These are phyloP conservation scores for Cyrtodaria siliqua DNA, from an alignment of 2,888 invertebrate species.

Conservation along the genomic window DNA sequence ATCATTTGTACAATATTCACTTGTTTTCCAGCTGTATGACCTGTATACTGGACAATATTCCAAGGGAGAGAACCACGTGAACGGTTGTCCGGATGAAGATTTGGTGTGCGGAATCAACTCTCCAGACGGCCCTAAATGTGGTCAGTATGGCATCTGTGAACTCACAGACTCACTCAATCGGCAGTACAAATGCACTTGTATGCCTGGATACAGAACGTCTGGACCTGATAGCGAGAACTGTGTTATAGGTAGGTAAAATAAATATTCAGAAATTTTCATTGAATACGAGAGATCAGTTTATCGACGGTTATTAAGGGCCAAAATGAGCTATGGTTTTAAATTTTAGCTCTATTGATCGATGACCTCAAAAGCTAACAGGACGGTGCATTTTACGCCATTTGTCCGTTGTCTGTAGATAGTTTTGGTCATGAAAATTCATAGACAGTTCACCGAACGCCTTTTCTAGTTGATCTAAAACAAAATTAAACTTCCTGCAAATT, in stretches of 20 bases:
- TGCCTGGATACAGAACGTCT: conserved; percentile 91
- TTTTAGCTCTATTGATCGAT: too few relatives aligned
- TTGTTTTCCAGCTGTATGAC: conserved; percentile 98
- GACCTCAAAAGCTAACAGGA: too few relatives aligned
- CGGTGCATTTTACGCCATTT: too few relatives aligned
- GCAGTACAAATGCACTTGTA: conserved; percentile 94
- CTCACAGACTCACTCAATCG: conserved; percentile 88
- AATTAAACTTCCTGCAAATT: too few relatives aligned
- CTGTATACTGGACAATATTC: conserved; percentile 91
- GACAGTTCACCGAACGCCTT: too few relatives aligned
- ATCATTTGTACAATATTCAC: too few relatives aligned
- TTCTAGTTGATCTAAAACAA: too few relatives aligned
- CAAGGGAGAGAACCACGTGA: conserved; percentile 75
- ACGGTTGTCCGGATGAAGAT: conserved; percentile 97
- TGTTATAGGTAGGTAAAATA: conserved; percentile 79
- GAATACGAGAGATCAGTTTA: neutral
- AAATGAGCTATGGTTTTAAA: too few relatives aligned
- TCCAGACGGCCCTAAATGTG: conserved; percentile 75
- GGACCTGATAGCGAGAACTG: conserved; percentile 89
- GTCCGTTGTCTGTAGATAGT: too few relatives aligned
- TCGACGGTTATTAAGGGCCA: too few relatives aligned
- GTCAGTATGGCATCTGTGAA: conserved; percentile 67
- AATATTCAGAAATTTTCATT: too few relatives aligned
- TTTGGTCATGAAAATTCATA: too few relatives aligned
- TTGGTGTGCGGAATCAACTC: conserved; percentile 89